Evolutionary conservation across 2,888 invertebrate species (phyloP).

Genomic region (Chymomyza amoena): DNA sequence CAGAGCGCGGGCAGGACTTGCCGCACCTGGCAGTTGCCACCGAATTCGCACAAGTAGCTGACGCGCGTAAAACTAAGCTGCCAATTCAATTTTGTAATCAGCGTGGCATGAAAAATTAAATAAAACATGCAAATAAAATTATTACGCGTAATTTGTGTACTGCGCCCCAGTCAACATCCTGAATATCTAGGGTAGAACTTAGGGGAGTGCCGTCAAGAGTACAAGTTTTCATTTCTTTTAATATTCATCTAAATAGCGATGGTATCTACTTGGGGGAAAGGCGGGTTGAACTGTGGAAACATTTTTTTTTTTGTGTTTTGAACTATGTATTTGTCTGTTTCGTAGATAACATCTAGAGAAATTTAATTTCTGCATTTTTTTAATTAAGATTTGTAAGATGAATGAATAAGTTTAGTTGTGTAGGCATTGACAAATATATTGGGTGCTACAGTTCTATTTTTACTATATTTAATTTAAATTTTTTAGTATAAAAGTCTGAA

Average conservation of each 20-base stretch:
- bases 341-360: not conserved
- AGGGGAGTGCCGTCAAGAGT: not conserved
- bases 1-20: not conserved
- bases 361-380: not conserved
- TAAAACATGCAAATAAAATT: constrained; percentile 72
- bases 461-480: not conserved
- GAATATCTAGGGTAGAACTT: not conserved
- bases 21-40: not conserved
- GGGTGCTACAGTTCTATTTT: no score
- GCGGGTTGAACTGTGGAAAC: not conserved
- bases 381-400: not conserved
- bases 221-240: not conserved
- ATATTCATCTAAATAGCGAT: not conserved
- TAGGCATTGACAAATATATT: not conserved
- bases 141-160: constrained; percentile 55
- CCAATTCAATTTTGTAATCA: constrained; percentile 73
- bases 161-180: not conserved
- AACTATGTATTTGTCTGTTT: not conserved
- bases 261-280: no score
- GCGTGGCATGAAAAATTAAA: constrained; percentile 72
- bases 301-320: not conserved
- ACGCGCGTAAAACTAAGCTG: constrained; percentile 66
- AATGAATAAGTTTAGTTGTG: not conserved
- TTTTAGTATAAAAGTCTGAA: not conserved
- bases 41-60: constrained; percentile 46